Conservation (phyloP, 64 coral and sea anemone species). For the Orbicella faveolata region DNA sequence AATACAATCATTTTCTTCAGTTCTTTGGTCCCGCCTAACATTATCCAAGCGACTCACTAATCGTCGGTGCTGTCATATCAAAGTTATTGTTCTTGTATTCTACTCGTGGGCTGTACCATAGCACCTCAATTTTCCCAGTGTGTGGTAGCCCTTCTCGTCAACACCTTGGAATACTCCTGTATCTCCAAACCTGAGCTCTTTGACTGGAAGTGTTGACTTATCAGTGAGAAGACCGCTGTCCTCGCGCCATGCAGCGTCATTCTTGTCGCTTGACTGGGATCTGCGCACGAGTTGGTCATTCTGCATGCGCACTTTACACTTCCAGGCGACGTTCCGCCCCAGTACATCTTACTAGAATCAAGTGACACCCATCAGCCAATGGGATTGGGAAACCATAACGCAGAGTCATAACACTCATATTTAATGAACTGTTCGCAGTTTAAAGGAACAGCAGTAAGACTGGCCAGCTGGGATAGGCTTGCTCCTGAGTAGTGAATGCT, state of each 20-base stretch:
- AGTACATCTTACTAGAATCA: conserved; percentile 26
- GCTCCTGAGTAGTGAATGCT: conserved; percentile 6
- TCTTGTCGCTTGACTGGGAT: not conserved
- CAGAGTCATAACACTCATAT: not conserved
- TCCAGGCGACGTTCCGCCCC: conserved; percentile 36
- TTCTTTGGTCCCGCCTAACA: no score
- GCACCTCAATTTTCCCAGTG: no score
- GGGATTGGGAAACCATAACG: not conserved
- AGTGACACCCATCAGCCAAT: conserved; percentile 46
- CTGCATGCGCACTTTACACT: conserved; percentile 47
- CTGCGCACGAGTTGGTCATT: conserved; percentile 39
- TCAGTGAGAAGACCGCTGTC: conserved; percentile 28
- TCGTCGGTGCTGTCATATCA: no score
- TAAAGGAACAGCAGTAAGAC: conserved; percentile 4
- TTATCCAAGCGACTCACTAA: no score
- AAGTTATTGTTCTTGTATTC: no score
- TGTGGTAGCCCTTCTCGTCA: no score
- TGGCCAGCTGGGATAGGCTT: conserved; percentile 9
- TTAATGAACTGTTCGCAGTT: conserved; percentile 47
- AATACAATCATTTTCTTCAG: no score
- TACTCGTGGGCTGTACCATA: no score
- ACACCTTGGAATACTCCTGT: not conserved
- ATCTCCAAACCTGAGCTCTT: conserved; percentile 22
- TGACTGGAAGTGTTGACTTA: not conserved
- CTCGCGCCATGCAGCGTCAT: conserved; percentile 5